Percentiles rank a stretch among this genome's conserved stretches.
phyloP scores from a whole-genome alignment of 2,797 vertebrate species.

The Carapus acus region DNA sequence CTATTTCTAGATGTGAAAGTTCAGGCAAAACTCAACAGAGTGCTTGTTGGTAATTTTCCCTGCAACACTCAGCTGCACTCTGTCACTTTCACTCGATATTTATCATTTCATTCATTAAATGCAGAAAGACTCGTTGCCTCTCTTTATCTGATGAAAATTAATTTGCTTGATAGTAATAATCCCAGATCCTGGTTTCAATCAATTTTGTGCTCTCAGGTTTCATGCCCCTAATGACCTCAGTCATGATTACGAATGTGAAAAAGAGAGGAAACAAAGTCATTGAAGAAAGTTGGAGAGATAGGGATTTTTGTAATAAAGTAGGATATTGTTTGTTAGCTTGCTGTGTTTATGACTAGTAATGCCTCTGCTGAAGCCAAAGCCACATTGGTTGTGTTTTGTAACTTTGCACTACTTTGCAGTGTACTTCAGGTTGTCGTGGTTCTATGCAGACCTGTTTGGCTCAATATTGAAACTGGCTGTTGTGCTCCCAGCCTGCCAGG shows the following conservation, averaged over 20 bases:
- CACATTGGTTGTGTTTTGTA: constrained; percentile 31
- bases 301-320: constrained; percentile 1
- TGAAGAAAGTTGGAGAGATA: constrained; percentile 3
- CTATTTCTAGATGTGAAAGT: constrained; percentile 1
- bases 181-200: constrained; percentile 7
- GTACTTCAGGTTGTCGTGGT: not conserved
- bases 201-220: constrained; percentile 21
- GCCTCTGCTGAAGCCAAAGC: constrained; percentile 15
- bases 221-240: constrained; percentile 8
- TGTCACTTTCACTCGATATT: too few relatives aligned
- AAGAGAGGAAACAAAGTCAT: too few relatives aligned
- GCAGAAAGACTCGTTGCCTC: constrained; percentile 4
- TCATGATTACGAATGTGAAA: not conserved
- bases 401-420: not conserved
- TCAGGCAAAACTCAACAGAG: constrained; percentile 2
- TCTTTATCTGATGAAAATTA: constrained; percentile 19
- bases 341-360: constrained; percentile 25
- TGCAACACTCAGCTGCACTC: too few relatives aligned
- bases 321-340: constrained; percentile 1
- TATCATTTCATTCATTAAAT: too few relatives aligned
- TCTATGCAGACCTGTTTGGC: not conserved
- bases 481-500: constrained; percentile 56
- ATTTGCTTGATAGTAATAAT: constrained; percentile 26
- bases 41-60: too few relatives aligned
- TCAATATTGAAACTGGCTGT: constrained; percentile 17